These are phyloP conservation scores for Drosophila kokeensis DNA, from an alignment of 2,888 invertebrate genomes.

Conservation along the genomic window DNA sequence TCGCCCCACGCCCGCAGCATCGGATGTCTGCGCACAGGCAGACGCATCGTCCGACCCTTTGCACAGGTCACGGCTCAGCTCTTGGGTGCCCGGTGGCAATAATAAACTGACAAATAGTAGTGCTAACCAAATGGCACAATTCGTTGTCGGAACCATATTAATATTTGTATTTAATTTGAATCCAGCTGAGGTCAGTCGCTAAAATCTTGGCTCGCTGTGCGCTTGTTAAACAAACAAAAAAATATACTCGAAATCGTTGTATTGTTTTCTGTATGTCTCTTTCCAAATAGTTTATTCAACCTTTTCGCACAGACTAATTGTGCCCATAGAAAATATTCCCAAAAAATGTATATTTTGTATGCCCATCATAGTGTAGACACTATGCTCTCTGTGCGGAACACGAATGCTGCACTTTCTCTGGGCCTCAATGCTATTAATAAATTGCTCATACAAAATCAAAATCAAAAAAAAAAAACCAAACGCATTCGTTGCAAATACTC, in stretches of 20 bases:
- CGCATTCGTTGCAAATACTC: slow-evolving; percentile 39
- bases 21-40: slow-evolving; percentile 32
- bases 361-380: slow-evolving; percentile 20
- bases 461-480: not conserved
- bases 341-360: slow-evolving; percentile 45
- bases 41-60: slow-evolving; percentile 38
- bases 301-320: slow-evolving; percentile 59
- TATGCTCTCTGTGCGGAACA: slow-evolving; percentile 23
- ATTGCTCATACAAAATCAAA: slow-evolving; percentile 4
- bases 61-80: slow-evolving; percentile 52
- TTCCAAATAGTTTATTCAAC: slow-evolving; percentile 52
- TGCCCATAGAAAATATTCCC: slow-evolving; percentile 40
- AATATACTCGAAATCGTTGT: not conserved
- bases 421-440: slow-evolving; percentile 65
- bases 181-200: slow-evolving; percentile 20
- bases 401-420: slow-evolving; percentile 41
- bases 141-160: slow-evolving; percentile 35
- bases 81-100: slow-evolving; percentile 54
- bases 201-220: not conserved
- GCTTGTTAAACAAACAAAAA: not conserved
- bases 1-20: slow-evolving; percentile 28
- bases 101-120: slow-evolving; percentile 46
- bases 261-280: slow-evolving; percentile 2
- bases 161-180: not conserved
- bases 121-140: slow-evolving; percentile 36